Evolutionary conservation across 1,140 invertebrate genomes (phyloP), one percentile per base, ranked within the genome.

Genomic region (Conopomorpha cramerella): DNA sequence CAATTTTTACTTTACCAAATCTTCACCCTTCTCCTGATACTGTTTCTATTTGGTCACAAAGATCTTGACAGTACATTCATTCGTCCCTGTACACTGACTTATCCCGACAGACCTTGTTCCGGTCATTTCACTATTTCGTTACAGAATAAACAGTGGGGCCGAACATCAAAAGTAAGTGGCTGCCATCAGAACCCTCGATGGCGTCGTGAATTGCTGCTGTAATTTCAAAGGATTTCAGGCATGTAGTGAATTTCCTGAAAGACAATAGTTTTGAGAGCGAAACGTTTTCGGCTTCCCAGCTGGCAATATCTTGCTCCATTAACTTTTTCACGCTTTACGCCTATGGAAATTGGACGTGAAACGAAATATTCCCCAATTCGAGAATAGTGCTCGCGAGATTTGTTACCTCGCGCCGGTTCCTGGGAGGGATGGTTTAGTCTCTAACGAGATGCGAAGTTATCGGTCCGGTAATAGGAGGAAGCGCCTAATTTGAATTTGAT

Each of bases 301-400:
- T 23, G 19, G 19, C 19, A 23, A 32, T 32, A 10, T 32, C 16
- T 32, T 32, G 30, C 12, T 11, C 30, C 30, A 32, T 32, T 32
- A 32, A 32, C 8, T 32, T 32, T 14, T 32, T 32, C 30, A 32
- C 30, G 30, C 8, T 16, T 10, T 14, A 6, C 15, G 30, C 8
- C 30, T 32, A 32, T 32, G 30, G 30, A 32, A 32, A 32, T 32
- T 32, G 30, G 16, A 32, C 30, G 30, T 32, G 16, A 32, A 32
- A 16, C 30, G 30, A 16, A 32, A 12, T 16, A 32, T 32, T 11
- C 30, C 8, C 30, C 30, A 13, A 32, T 32, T 16, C 30, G 6
- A 11, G 14, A 14, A 32, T 32, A 32, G 30, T 32, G n/a, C n/a
- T 32, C 11, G 6, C 6, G 30, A 32, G 30, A 32, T 32, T 32